A percentile compares a stretch with the other conserved stretches of the same genome.
phyloP scores from a whole-genome alignment of 2,888 invertebrate species.

The Formica aserva region DNA sequence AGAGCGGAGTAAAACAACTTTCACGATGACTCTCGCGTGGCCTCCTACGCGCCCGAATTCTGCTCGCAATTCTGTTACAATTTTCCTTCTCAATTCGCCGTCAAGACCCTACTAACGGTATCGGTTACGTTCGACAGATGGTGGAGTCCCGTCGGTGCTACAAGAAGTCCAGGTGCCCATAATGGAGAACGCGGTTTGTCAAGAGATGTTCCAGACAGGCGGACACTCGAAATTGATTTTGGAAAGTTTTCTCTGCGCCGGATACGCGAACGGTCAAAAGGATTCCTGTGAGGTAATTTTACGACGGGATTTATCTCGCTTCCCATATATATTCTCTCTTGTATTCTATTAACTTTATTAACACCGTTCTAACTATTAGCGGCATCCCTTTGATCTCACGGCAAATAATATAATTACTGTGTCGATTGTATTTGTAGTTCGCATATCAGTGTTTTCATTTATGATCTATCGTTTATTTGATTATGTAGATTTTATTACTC shows the following conservation, averaged over 20 bases:
- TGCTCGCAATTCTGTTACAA: slow-evolving; percentile 21
- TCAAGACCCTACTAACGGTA: slow-evolving; percentile 40
- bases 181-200: slow-evolving; percentile 96
- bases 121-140: slow-evolving; percentile 86
- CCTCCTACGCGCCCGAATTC: slow-evolving; percentile 38
- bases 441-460: not conserved
- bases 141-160: slow-evolving; percentile 95
- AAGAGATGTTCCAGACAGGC: slow-evolving; percentile 97
- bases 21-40: slow-evolving; percentile 50
- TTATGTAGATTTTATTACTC: not conserved
- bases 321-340: no score
- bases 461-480: not conserved
- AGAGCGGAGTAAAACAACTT: slow-evolving; percentile 44
- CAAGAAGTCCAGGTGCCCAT: slow-evolving; percentile 97
- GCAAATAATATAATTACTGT: slow-evolving; percentile 17
- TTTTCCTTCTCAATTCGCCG: slow-evolving; percentile 29
- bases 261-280: slow-evolving; percentile 96
- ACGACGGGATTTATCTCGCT: slow-evolving; percentile 7
- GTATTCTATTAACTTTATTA: slow-evolving; percentile 34
- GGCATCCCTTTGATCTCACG: slow-evolving; percentile 15
- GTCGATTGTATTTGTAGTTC: not conserved
- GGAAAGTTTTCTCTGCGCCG: slow-evolving; percentile 95
- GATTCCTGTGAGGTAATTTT: slow-evolving; percentile 94
- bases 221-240: slow-evolving; percentile 95
- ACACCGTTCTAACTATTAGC: not conserved